Evolutionary conservation across 2,113 vertebrate species (phyloP).

Genomic region (rabbit (Oryctolagus cuniculus)): mOryCun1.1 NC_091432.1:183325501-183326000

Average conservation of each 20-base stretch:
- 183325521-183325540: background rate
- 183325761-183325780: background rate
- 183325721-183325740: background rate
- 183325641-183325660: background rate
- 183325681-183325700: background rate
- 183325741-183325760: constrained; percentile 8
- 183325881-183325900: constrained; percentile 29
- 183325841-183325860: background rate
- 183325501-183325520: background rate
- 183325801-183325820: constrained; percentile 22
- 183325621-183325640: background rate
- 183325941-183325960: background rate
- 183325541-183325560: constrained; percentile 1
- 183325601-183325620: background rate
- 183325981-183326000: background rate
- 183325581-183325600: background rate
- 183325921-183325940: constrained; percentile 37
- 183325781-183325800: constrained; percentile 15
- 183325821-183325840: background rate
- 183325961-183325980: background rate
- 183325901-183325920: background rate
- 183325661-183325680: background rate
- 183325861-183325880: background rate
- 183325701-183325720: background rate
- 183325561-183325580: background rate